Conservation (phyloP, 2,888 invertebrate species). For the Parnassius apollo region DNA sequence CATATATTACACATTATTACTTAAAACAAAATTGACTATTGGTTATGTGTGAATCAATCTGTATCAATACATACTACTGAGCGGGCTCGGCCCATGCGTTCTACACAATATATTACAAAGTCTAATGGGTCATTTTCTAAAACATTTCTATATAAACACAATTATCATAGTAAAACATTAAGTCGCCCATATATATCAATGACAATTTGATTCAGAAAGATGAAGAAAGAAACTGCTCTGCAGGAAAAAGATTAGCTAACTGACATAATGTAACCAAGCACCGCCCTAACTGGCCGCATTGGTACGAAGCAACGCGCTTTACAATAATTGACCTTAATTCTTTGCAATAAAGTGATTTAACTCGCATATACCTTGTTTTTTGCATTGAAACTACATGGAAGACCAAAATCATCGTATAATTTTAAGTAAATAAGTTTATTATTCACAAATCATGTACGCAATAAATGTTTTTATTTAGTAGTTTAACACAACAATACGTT, state of each 20-base stretch:
- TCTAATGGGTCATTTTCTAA: background rate
- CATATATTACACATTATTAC: too few species aligned
- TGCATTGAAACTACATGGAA: too few species aligned
- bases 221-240: background rate
- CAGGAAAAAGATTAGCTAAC: slow-evolving; percentile 8
- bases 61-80: slow-evolving; percentile 32
- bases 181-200: background rate
- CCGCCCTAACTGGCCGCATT: slow-evolving; percentile 6
- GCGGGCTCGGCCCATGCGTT: slow-evolving; percentile 16
- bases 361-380: background rate
- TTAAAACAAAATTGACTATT: slow-evolving; percentile 41
- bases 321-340: background rate
- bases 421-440: too few species aligned
- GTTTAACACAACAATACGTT: background rate
- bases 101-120: background rate
- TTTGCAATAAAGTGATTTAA: background rate
- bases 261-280: slow-evolving; percentile 6
- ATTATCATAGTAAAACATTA: background rate
- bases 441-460: too few species aligned
- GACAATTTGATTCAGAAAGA: slow-evolving; percentile 4
- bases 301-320: slow-evolving; percentile 3
- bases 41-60: slow-evolving; percentile 51
- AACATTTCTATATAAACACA: background rate
- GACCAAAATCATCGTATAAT: too few species aligned
- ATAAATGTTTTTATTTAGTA: background rate